These are phyloP conservation scores for Watsonalla cultraria DNA, from an alignment of 2,888 invertebrate genomes.

Conservation along the genomic window DNA sequence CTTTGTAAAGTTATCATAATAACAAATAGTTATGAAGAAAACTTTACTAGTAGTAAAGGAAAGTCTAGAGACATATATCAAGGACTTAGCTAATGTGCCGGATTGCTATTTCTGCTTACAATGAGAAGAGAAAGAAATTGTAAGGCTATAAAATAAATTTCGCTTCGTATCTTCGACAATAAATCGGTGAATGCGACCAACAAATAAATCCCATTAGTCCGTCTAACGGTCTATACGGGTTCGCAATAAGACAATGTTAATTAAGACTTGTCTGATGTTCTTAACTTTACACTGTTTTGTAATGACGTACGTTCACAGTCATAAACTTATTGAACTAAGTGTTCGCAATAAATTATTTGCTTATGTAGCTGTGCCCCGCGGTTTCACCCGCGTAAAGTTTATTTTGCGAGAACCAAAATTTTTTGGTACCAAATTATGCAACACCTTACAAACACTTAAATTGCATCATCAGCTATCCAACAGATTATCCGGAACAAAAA, in stretches of 20 bases:
- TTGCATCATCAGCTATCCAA: too few relatives aligned
- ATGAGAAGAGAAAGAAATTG: slow-evolving; percentile 12
- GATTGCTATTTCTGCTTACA: slow-evolving; percentile 3
- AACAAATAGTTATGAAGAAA: too few relatives aligned
- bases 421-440: too few relatives aligned
- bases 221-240: slow-evolving; percentile 36
- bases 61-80: not conserved
- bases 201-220: slow-evolving; percentile 50
- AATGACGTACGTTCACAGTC: not conserved
- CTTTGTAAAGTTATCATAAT: too few relatives aligned
- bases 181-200: slow-evolving; percentile 29
- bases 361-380: too few relatives aligned
- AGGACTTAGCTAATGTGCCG: not conserved
- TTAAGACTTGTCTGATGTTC: slow-evolving; percentile 35
- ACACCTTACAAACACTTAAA: too few relatives aligned
- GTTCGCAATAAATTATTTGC: too few relatives aligned
- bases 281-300: not conserved
- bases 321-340: too few relatives aligned
- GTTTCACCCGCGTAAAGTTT: too few relatives aligned
- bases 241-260: slow-evolving; percentile 56
- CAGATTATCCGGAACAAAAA: too few relatives aligned
- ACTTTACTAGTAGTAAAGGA: not conserved
- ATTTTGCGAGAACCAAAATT: too few relatives aligned
- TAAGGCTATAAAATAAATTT: slow-evolving; percentile 17
- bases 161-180: slow-evolving; percentile 19